Evolutionary conservation across 2,113 vertebrate genomes (phyloP).

Genomic region (Salvelinus sp.): DNA sequence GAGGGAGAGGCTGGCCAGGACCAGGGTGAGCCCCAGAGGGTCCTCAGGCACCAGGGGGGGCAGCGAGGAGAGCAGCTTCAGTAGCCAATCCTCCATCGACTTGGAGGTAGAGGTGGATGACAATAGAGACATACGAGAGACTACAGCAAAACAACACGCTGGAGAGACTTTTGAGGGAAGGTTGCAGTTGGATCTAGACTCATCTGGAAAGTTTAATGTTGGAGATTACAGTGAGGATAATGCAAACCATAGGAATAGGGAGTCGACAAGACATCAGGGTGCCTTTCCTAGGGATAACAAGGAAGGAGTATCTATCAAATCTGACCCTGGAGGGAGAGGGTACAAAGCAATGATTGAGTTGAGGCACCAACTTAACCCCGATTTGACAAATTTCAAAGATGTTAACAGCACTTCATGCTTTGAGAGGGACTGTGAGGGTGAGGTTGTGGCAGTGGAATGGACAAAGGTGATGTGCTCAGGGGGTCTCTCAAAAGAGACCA

Average conservation of each 20-base stretch:
- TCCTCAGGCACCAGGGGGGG: conserved; percentile 36
- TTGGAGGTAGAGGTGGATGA: conserved; percentile 45
- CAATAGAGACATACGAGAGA: background rate
- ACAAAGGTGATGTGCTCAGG: background rate
- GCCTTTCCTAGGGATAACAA: background rate
- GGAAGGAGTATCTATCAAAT: conserved; percentile 1
- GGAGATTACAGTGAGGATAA: conserved; percentile 5
- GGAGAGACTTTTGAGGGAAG: conserved; percentile 3
- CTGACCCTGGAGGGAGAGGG: conserved; percentile 3
- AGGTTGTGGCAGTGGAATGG: conserved; percentile 7
- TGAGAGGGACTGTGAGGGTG: conserved; percentile 5
- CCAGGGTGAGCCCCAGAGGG: conserved; percentile 21
- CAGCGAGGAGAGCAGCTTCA: conserved; percentile 63
- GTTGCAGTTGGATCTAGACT: conserved; percentile 12
- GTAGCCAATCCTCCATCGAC: conserved; percentile 60
- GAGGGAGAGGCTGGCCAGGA: conserved; percentile 34
- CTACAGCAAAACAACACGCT: background rate
- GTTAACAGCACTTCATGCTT: background rate
- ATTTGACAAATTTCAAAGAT: background rate
- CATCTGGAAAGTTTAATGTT: conserved; percentile 2
- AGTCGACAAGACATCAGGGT: conserved; percentile 1
- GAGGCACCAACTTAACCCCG: background rate
- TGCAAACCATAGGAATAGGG: background rate
- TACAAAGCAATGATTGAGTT: conserved; percentile 6
- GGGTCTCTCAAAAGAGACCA: conserved; percentile 1